Evolutionary conservation across 2,888 invertebrate genomes (phyloP), one percentile per base, ranked within the genome.

Genomic region (Nyleta sp.): DNA sequence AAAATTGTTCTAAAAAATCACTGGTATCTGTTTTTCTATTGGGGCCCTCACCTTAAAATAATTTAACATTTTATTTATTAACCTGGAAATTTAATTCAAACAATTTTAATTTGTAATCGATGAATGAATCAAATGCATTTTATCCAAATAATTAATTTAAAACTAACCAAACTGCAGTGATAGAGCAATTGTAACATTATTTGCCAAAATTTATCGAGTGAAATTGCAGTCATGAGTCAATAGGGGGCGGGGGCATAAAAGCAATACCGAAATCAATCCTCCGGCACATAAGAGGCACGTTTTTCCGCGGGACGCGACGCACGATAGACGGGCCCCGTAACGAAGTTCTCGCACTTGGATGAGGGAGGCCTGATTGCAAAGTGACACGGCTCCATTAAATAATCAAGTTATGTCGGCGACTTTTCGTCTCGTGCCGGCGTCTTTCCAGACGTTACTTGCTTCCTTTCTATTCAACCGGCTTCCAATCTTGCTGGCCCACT

Each of bases 401-500:
- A 89, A 89, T 88, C 86, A 86, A 88, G 83, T 89, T 87, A 86
- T 85, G 83, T 87, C 85, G 86, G 84, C 86, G 85, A 87, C 85
- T 87, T 83, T 79, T 82, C 80, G 81, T 62, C 57, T 67, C 71
- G 20, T 53, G 60, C 73, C 42, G 28, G 74, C 59, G 18, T 53
- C 62, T 60, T 78, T 48, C 64, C 68, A 73, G 80, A 78, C 80
- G 60, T 77, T 62, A 72, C 71, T 72, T 74, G 71, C 40, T 68
- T 71, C 68, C 67, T 74, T 65, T 70, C 50, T 57, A 68, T 48
- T 64, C 59, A 74, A 52, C 52, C 77, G 33, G 68, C 78, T 62
- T 73, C 79, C 82, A 83, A 83, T 83, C 81, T 84, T 83, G 85
- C 84, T 85, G 83, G 83, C 82, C 78, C 80, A 84, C 83, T 84